These are phyloP conservation scores for Andinoacara biseriatus DNA, from an alignment of 2,113 vertebrate genomes.

Conservation along the genomic window DNA sequence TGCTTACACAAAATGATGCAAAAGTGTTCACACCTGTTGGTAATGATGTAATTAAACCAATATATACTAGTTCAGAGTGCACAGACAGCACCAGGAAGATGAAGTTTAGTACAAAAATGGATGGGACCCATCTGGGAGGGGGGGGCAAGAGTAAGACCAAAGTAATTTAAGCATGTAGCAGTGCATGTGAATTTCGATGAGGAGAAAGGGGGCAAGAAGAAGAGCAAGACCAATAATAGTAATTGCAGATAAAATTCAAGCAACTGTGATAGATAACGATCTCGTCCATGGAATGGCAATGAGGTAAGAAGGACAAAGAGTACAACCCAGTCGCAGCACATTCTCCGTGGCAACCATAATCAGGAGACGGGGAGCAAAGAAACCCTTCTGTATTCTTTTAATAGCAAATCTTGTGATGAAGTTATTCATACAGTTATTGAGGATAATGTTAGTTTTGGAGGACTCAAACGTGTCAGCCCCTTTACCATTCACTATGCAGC, in stretches of 20 bases:
- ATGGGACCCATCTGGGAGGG: background rate
- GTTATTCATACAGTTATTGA: background rate
- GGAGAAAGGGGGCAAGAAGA: background rate
- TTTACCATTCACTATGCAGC: background rate
- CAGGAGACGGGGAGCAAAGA: background rate
- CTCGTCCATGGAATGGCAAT: constrained; percentile 10
- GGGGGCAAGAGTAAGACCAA: background rate
- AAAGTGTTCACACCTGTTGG: background rate
- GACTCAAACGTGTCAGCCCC: background rate
- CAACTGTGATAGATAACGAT: constrained; percentile 9
- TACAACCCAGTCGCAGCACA: constrained; percentile 1
- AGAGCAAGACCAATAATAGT: background rate
- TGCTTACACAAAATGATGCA: constrained; percentile 4
- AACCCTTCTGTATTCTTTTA: background rate
- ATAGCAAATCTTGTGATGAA: background rate
- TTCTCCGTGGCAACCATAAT: background rate
- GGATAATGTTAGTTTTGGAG: background rate
- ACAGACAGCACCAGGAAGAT: background rate
- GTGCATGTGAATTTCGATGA: background rate
- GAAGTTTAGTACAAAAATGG: background rate
- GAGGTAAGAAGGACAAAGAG: constrained; percentile 9
- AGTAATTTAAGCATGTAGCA: background rate
- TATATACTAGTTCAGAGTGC: constrained; percentile 4
- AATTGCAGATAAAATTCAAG: constrained; percentile 13
- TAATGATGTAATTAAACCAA: constrained; percentile 15